Base-by-base conservation (phyloP, 2,888 invertebrate species). In the Siphlonurus alternatus region DNA sequence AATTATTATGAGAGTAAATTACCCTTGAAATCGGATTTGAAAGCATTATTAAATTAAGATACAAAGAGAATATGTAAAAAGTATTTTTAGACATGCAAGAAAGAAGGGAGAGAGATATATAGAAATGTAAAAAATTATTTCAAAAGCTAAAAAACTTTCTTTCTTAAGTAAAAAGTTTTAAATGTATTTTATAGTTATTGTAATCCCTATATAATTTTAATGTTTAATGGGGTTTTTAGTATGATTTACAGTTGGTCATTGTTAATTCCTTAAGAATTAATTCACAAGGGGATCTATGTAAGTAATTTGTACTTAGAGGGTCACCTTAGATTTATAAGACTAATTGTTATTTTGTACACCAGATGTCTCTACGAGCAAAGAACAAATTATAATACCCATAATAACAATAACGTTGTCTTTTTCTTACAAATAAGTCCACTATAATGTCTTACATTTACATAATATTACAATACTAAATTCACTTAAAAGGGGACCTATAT, bases 11-110 rank as follows among this genome's bases (percentile, higher is more conserved):
- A 38, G 15, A 38, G 38, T 56, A 56, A 56, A 56, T 56, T 56
- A 56, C 22, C 56, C 56, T 56, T 56, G 56, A 56, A 56, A 56
- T 56, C n/a, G 20, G 56, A 56, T 56, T 56, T 56, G 56, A n/a
- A 22, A n/a, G 56, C 15, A 56, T 56, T 56, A 56, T 56, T 56
- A 56, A 56, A 56, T 56, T 56, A 56, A 38, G 15, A 38, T 38
- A 38, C 7, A 10, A 38, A 38, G 38, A 15, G 38, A 38, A 38
- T 38, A 38, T 38, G 38, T 38, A 10, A 38, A 15, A 10, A 38
- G 38, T 38, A 15, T n/a, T n/a, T n/a, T n/a, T n/a, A n/a, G n/a
- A n/a, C n/a, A n/a, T n/a, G n/a, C n/a, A n/a, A n/a, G n/a, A n/a
- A n/a, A n/a, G n/a, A n/a, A n/a, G n/a, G n/a, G n/a, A n/a, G n/a